Base-by-base conservation (phyloP, 2,888 invertebrate species). In the Diaperis boleti region DNA sequence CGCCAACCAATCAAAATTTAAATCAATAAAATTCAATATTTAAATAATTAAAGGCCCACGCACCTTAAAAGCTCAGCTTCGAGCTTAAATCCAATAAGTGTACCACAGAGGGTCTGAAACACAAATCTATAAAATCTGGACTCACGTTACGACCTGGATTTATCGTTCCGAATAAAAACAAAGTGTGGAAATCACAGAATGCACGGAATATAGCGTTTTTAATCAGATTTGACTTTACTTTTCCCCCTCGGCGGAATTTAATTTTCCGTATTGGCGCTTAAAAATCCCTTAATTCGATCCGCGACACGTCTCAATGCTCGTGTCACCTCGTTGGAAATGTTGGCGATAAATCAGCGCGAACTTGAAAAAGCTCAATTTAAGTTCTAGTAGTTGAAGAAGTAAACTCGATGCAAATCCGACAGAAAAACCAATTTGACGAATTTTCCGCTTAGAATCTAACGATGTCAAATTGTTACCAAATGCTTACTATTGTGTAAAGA, bases 341-440 rank as follows among this genome's bases (percentile, higher is more conserved):
- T 22, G 42, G 11, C 42, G 11, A 42, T 42, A 42, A 42, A 42
- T 42, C 42, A 42, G 42, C 42, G 42, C 10, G 22, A 42, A 42
- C 15, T 20, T 42, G 42, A 42, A 42, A 42, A 42, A 42, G 42
- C 42, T 42, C 42, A 42, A 42, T 42, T 42, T 42, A 42, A 42
- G 20, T 42, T 42, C 42, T 42, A 42, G 18, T 42, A 42, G 42
- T 42, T 42, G 42, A 42, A 42, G 20, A 42, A 42, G 42, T 42
- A 3, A 5, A 50, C 8, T 5, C 20, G 31, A 35, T 50, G 50
- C 35, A 50, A 50, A 35, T 26, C 6, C 26, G 1, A 5, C 3
- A n/a, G n/a, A n/a, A 26, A 26, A 26, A 26, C 26, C 26, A 26
- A 26, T 26, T 26, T 26, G 26, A 26, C 26, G 26, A 26, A 26